Conservation (phyloP, 2,113 vertebrate genomes). For the Vanacampus margaritifer region DNA sequence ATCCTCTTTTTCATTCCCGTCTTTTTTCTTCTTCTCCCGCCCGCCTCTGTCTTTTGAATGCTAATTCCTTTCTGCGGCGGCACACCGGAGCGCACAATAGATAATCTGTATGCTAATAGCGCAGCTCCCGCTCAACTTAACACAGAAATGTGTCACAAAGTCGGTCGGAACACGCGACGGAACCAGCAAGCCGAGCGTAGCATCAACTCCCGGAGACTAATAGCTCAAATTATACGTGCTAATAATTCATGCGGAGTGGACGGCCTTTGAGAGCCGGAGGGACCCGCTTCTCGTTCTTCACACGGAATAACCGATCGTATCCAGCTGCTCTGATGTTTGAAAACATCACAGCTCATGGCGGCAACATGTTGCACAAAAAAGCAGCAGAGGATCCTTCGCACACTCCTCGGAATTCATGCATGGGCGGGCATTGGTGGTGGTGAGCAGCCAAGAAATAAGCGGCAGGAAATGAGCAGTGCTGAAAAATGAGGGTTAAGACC, state of each 20-base stretch:
- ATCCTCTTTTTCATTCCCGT: conserved; percentile 63
- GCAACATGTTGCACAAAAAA: conserved; percentile 68
- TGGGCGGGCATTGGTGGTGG: neutral
- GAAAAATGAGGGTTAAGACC: too few species aligned
- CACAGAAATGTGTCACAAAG: conserved; percentile 81
- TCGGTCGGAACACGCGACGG: conserved; percentile 74
- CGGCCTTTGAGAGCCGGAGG: conserved; percentile 83
- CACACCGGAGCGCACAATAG: conserved; percentile 56
- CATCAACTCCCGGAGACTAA: conserved; percentile 75
- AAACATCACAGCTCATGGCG: conserved; percentile 79
- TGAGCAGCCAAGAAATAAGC: too few species aligned
- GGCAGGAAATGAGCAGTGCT: too few species aligned
- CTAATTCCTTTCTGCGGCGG: conserved; percentile 59
- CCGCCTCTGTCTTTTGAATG: conserved; percentile 46
- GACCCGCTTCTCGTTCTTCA: conserved; percentile 85
- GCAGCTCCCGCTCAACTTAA: conserved; percentile 77
- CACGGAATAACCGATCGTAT: conserved; percentile 77
- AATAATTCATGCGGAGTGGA: conserved; percentile 93
- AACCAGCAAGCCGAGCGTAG: neutral
- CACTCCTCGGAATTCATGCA: neutral
- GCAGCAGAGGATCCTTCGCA: conserved; percentile 42
- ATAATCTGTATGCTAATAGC: conserved; percentile 76
- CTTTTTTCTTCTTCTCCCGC: conserved; percentile 45
- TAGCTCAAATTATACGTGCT: conserved; percentile 95
- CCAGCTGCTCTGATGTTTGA: conserved; percentile 81